These are phyloP conservation scores for Patiria miniata DNA, from an alignment of 35 echinoderm and acorn worm genomes.

Conservation along the genomic window DNA sequence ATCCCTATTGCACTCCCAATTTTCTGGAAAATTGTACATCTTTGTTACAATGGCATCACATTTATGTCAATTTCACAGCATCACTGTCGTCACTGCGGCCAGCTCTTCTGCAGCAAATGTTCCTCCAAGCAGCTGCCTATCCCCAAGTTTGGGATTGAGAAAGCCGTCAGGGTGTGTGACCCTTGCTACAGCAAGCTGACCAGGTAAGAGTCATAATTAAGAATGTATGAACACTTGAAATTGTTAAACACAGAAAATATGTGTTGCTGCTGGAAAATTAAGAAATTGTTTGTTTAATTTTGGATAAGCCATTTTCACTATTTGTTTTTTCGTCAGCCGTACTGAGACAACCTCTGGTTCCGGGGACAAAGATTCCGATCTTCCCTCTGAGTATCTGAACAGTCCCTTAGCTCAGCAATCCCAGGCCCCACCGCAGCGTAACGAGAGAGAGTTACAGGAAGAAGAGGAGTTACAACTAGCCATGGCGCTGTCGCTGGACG, in stretches of 20 bases:
- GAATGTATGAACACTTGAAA: no score
- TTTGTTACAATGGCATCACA: no score
- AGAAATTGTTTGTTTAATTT: no score
- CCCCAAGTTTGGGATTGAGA: conserved; percentile 98
- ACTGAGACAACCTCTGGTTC: conserved; percentile 2
- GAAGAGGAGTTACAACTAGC: conserved; percentile 95
- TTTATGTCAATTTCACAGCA: conserved; percentile 52
- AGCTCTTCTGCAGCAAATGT: conserved; percentile 96
- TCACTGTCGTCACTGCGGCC: conserved; percentile 98
- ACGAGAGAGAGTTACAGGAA: conserved; percentile 84
- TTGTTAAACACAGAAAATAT: no score
- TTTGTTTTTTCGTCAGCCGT: conserved; percentile 28
- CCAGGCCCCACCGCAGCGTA: conserved; percentile 86
- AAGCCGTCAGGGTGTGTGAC: conserved; percentile 88
- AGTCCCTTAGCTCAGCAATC: conserved; percentile 96
- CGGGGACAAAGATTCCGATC: conserved; percentile 64
- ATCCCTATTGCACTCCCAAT: no score
- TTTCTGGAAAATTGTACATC: no score
- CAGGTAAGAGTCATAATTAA: conserved; percentile 49
- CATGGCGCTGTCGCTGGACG: conserved; percentile 95
- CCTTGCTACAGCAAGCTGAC: conserved; percentile 83
- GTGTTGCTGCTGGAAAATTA: no score
- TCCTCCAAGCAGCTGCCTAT: conserved; percentile 78
- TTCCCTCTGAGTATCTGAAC: conserved; percentile 91
- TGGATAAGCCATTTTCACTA: background rate